These are phyloP conservation scores for Lucilia cuprina DNA, from an alignment of 1,140 invertebrate genomes.

Conservation along the genomic window DNA sequence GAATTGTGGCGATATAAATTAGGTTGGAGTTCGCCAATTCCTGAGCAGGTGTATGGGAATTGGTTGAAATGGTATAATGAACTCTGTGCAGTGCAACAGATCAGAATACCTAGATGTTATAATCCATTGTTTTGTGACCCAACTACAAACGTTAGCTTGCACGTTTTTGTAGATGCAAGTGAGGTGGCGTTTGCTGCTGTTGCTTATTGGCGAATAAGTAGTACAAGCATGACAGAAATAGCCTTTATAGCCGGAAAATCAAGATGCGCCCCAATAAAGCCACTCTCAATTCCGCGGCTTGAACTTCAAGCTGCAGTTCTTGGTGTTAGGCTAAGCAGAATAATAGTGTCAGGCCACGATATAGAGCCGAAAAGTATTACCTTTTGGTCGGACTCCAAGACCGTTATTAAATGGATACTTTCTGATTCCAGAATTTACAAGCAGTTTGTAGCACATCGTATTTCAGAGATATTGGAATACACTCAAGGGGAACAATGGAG, in stretches of 20 bases:
- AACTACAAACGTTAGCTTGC: too few species aligned
- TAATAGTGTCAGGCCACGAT: not conserved
- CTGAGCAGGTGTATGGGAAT: not conserved
- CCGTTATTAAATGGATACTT: slow-evolving; percentile 42
- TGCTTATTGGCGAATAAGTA: too few species aligned
- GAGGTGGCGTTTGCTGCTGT: too few species aligned
- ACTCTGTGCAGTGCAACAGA: not conserved
- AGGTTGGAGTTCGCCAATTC: not conserved
- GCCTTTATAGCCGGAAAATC: not conserved
- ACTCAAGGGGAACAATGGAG: slow-evolving; percentile 14
- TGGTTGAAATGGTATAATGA: slow-evolving; percentile 17
- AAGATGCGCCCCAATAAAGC: slow-evolving; percentile 7
- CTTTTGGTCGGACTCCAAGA: slow-evolving; percentile 55
- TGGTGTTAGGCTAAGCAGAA: not conserved
- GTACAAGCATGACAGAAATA: not conserved
- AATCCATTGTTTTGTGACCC: too few species aligned
- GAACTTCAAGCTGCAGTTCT: slow-evolving; percentile 9
- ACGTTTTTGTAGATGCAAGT: too few species aligned
- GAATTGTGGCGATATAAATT: slow-evolving; percentile 2
- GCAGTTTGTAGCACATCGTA: slow-evolving; percentile 59
- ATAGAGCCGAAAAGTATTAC: slow-evolving; percentile 18
- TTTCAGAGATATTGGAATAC: slow-evolving; percentile 54
- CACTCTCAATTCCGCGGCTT: slow-evolving; percentile 13
- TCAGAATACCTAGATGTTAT: slow-evolving; percentile 9
- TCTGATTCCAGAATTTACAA: slow-evolving; percentile 48